Percentiles rank a stretch among this genome's conserved stretches.
phyloP scores from a whole-genome alignment of 2,797 vertebrate genomes.

The Oophaga sylvatica region DNA sequence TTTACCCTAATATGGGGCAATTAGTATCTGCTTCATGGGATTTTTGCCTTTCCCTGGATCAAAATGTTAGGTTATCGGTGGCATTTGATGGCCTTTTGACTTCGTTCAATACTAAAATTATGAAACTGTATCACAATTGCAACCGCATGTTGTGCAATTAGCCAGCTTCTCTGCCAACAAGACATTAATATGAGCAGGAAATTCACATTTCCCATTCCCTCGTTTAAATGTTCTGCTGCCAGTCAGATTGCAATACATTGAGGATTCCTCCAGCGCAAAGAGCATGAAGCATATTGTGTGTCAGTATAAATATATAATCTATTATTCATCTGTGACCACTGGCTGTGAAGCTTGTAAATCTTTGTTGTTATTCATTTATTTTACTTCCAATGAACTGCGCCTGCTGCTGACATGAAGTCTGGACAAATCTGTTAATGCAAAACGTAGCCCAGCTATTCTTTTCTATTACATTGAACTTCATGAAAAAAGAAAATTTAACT shows the following conservation, averaged over 20 bases:
- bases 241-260: slow-evolving; percentile 21
- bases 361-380: slow-evolving; percentile 34
- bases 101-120: too few relatives aligned
- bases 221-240: slow-evolving; percentile 16
- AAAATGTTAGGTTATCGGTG: too few relatives aligned
- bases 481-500: background rate
- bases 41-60: too few relatives aligned
- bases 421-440: slow-evolving; percentile 5
- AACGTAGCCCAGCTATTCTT: background rate
- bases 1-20: too few relatives aligned
- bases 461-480: background rate
- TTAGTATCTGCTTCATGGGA: too few relatives aligned
- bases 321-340: slow-evolving; percentile 38
- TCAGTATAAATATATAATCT: slow-evolving; percentile 37
- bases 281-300: slow-evolving; percentile 32
- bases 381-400: slow-evolving; percentile 20
- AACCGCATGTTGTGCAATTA: background rate
- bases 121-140: background rate
- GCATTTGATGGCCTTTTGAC: too few relatives aligned
- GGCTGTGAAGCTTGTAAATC: slow-evolving; percentile 30
- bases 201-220: slow-evolving; percentile 10
- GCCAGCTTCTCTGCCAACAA: too few relatives aligned
- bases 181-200: background rate
- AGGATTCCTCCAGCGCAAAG: slow-evolving; percentile 12
- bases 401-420: slow-evolving; percentile 19